phyloP scores from a whole-genome alignment of 1,140 invertebrate species.

The Adoxophyes honmai region DNA sequence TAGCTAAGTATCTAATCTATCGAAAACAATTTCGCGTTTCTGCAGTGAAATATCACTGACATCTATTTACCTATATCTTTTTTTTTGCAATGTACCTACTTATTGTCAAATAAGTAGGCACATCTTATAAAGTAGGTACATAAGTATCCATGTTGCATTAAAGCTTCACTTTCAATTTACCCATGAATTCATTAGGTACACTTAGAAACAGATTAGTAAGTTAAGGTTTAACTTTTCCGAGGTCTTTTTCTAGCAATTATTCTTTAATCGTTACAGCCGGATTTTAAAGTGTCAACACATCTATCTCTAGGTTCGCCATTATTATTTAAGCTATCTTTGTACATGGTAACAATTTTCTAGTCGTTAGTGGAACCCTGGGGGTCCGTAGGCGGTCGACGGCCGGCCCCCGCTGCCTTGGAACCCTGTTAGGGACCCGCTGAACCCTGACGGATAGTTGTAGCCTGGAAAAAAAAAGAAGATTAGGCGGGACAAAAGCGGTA shows the following conservation, averaged over 20 bases:
- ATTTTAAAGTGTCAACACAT: neutral
- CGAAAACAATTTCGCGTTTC: neutral
- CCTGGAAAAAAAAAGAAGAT: conserved; percentile 28
- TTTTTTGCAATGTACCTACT: too few species aligned
- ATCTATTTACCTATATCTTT: too few species aligned
- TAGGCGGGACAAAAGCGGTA: neutral
- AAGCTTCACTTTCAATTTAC: too few species aligned
- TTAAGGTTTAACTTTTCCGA: too few species aligned
- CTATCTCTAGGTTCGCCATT: neutral
- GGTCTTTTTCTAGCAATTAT: too few species aligned
- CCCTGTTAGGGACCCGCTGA: conserved; percentile 70
- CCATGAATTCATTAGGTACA: too few species aligned
- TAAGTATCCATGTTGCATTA: too few species aligned
- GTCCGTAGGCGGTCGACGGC: conserved; percentile 75
- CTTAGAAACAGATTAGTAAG: too few species aligned
- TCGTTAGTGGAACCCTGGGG: conserved; percentile 73
- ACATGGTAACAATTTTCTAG: conserved; percentile 5
- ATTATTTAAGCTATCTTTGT: neutral
- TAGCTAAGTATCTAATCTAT: neutral
- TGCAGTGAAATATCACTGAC: neutral
- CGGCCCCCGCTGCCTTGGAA: conserved; percentile 65
- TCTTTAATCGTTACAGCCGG: too few species aligned
- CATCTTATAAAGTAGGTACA: too few species aligned
- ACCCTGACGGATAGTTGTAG: conserved; percentile 73
- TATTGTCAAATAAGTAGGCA: too few species aligned